A percentile compares a stretch with the other conserved stretches of the same genome.
phyloP scores from a whole-genome alignment of 1,140 invertebrate species.

The Hyphantria cunea region DNA sequence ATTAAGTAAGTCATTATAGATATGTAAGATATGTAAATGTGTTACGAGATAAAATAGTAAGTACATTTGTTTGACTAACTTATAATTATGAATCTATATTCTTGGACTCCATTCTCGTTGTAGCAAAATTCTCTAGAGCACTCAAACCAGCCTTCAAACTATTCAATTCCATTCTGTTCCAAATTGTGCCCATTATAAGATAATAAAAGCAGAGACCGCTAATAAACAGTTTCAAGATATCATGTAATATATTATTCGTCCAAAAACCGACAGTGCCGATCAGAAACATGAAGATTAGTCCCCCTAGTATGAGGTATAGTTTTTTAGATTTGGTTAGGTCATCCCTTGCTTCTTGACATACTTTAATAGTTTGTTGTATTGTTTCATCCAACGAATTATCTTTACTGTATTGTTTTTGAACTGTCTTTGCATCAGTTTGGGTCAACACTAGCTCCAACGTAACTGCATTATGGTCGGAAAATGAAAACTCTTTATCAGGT shows the following conservation, averaged over 20 bases:
- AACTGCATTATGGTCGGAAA: conserved; percentile 97
- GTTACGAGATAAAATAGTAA: not conserved
- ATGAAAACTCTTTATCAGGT: conserved; percentile 88
- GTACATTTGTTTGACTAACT: not conserved
- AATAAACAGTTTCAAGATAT: conserved; percentile 82
- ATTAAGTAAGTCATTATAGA: too few relatives aligned
- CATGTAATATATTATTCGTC: conserved; percentile 60
- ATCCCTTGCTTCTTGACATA: conserved; percentile 83
- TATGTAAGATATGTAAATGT: not conserved
- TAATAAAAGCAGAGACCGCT: conserved; percentile 86
- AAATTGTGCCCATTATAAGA: conserved; percentile 89
- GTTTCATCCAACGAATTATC: conserved; percentile 62
- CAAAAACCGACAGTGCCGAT: conserved; percentile 74
- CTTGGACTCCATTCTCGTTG: conserved; percentile 41
- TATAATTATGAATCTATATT: conserved; percentile 17
- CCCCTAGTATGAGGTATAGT: conserved; percentile 83
- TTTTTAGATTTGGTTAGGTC: conserved; percentile 83
- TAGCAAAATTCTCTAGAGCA: conserved; percentile 60
- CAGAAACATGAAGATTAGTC: conserved; percentile 76
- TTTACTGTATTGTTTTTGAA: conserved; percentile 33
- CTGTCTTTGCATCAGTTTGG: conserved; percentile 34
- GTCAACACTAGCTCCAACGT: conserved; percentile 82
- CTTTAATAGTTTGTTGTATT: conserved; percentile 83
- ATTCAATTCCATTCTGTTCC: conserved; percentile 90
- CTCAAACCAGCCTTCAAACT: conserved; percentile 86